A percentile compares a stretch with the other conserved stretches of the same genome.
Evolutionary conservation across 2,888 invertebrate species (phyloP).

Genomic region (Philaethria dido): DNA sequence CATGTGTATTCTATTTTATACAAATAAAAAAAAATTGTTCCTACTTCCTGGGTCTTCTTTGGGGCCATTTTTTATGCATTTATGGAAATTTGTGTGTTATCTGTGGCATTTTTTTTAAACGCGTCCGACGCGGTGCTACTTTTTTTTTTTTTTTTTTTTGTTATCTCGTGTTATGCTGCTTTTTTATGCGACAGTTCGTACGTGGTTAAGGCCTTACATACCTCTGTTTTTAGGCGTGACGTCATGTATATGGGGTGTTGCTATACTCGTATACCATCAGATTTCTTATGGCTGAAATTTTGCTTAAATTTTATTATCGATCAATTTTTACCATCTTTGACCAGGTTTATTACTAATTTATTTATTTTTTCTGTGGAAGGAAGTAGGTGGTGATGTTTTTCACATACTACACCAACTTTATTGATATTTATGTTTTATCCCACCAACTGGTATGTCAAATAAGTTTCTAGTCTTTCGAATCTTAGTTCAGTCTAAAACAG

Average conservation of each 20-base stretch:
- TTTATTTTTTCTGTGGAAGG: conserved; percentile 6
- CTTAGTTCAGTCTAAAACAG: conserved; percentile 45
- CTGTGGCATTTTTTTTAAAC: conserved; percentile 64
- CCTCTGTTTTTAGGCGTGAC: conserved; percentile 95
- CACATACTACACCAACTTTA: neutral
- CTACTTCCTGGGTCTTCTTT: conserved; percentile 15
- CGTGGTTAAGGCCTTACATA: conserved; percentile 85
- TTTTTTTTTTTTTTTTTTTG: conserved; percentile 48
- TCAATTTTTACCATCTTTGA: neutral
- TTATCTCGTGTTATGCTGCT: conserved; percentile 65
- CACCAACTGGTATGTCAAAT: conserved; percentile 18
- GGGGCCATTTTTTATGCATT: conserved; percentile 53
- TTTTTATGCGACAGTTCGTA: conserved; percentile 76
- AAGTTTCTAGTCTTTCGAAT: conserved; percentile 59
- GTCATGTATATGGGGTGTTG: conserved; percentile 93
- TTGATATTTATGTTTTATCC: conserved; percentile 11
- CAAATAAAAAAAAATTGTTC: conserved; percentile 20
- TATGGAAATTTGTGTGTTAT: conserved; percentile 43
- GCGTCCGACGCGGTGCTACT: conserved; percentile 61
- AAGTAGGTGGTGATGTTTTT: conserved; percentile 2
- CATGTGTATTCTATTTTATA: conserved; percentile 38
- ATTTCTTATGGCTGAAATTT: conserved; percentile 65
- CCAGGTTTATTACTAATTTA: neutral
- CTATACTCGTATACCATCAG: conserved; percentile 77
- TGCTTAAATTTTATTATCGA: conserved; percentile 15